These are phyloP conservation scores for Misgurnus anguillicaudatus DNA, from an alignment of 2,113 vertebrate species.

Conservation along the genomic window DNA sequence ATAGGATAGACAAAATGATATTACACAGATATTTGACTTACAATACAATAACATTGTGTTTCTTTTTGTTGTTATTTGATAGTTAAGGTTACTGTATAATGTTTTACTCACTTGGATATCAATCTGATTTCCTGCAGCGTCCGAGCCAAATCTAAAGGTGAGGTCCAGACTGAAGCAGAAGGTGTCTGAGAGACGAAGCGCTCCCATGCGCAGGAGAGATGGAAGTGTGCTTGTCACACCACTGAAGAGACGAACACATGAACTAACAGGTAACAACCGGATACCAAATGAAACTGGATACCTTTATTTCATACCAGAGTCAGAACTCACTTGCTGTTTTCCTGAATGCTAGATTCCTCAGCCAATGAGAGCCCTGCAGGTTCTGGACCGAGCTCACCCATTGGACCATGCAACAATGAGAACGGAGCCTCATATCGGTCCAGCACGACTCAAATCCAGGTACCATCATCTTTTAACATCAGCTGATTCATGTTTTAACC, in stretches of 20 bases:
- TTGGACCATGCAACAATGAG: conserved; percentile 78
- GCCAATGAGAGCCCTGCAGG: conserved; percentile 83
- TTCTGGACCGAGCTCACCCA: conserved; percentile 86
- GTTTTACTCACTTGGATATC: too few relatives aligned
- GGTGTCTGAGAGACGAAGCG: conserved; percentile 91
- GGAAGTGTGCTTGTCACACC: conserved; percentile 77
- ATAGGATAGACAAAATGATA: too few relatives aligned
- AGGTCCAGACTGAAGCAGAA: conserved; percentile 96
- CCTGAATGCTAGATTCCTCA: conserved; percentile 74
- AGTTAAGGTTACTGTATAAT: too few relatives aligned
- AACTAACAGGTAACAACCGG: conserved; percentile 42
- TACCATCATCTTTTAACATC: conserved; percentile 57
- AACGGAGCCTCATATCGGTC: conserved; percentile 72
- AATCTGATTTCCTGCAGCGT: conserved; percentile 72
- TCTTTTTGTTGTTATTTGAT: too few relatives aligned
- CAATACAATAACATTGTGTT: too few relatives aligned
- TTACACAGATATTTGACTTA: too few relatives aligned
- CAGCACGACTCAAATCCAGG: conserved; percentile 76
- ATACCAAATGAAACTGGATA: neutral
- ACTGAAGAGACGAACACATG: conserved; percentile 45
- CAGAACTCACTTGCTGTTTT: neutral
- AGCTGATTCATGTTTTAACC: too few relatives aligned
- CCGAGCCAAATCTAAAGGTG: conserved; percentile 95
- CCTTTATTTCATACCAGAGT: too few relatives aligned
- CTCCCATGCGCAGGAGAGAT: conserved; percentile 89